These are phyloP conservation scores for Papilio glaucus DNA, from an alignment of 1,140 invertebrate species.

Conservation along the genomic window DNA sequence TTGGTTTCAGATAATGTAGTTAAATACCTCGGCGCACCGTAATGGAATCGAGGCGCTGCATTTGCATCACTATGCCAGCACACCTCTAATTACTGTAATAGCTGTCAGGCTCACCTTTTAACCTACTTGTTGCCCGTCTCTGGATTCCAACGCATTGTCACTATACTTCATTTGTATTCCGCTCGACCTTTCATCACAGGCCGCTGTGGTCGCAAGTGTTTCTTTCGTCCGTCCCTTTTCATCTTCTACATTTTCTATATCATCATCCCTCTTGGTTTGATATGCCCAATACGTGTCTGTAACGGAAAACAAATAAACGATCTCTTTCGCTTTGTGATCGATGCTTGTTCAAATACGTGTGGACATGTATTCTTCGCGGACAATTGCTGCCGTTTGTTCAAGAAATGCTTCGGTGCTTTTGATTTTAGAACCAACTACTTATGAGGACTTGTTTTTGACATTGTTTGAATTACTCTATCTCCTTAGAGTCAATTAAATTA, in stretches of 20 bases:
- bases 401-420: slow-evolving; percentile 65
- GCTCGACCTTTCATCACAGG: slow-evolving; percentile 65
- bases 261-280: slow-evolving; percentile 55
- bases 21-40: slow-evolving; percentile 45
- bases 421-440: slow-evolving; percentile 52
- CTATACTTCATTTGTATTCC: slow-evolving; percentile 73
- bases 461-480: slow-evolving; percentile 52
- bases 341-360: slow-evolving; percentile 61
- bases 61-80: slow-evolving; percentile 64
- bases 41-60: slow-evolving; percentile 53
- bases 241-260: slow-evolving; percentile 45
- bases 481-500: slow-evolving; percentile 1
- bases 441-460: slow-evolving; percentile 44
- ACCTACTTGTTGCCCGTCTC: slow-evolving; percentile 68
- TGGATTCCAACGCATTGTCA: slow-evolving; percentile 74
- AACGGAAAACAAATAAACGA: slow-evolving; percentile 64
- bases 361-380: slow-evolving; percentile 48
- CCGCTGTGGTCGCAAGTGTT: slow-evolving; percentile 77
- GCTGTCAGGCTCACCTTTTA: slow-evolving; percentile 76
- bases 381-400: slow-evolving; percentile 58
- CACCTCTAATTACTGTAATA: slow-evolving; percentile 73
- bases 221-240: slow-evolving; percentile 58
- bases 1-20: slow-evolving; percentile 37
- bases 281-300: slow-evolving; percentile 61
- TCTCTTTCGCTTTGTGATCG: slow-evolving; percentile 63